Base-by-base conservation (phyloP, 2,113 vertebrate genomes). In the Ophthalmolycus amberensis region DNA sequence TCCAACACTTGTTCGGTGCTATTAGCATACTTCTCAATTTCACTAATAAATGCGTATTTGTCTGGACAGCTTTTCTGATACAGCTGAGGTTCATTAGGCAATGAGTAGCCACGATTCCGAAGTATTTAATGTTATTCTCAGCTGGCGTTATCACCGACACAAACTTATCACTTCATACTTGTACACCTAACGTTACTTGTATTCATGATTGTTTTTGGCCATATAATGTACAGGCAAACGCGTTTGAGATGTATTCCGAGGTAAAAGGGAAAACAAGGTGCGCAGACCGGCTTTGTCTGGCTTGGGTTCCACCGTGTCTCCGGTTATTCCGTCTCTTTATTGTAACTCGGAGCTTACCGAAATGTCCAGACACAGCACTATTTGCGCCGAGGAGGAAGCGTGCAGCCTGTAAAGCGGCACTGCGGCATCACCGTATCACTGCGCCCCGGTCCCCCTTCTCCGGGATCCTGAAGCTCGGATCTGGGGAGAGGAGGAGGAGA, bases 361-460 rank as follows among this genome's bases (percentile, higher is more conserved):
- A 59, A 44, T 0, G 67, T 86, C 68, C 83, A 83, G 46, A 71
- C 70, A 66, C 86, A 80, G 95, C 93, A 96, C 95, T 96, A 94
- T 88, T 95, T 95, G 91, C 84, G 86, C 89, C 72, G 94, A 91
- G 94, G 95, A 95, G 92, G 95, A 94, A 94, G 93, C 94, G 89
- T 27, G 93, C 88, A 89, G 92, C 93, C 91, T 93, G 95, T 93
- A 94, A 95, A 95, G 95, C 95, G 95, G 95, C 95, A 96, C 94
- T 96, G 95, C 95, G 95, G 95, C 94, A 95, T 82, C 87, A 85
- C 82, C 85, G 91, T 96, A 96, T 96, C 94, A 93, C 91, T 96
- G 93, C 95, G 95, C 95, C 87, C 87, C 92, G 91, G 84, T 89
- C 86, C 93, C 86, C 91, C 89, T 93, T 93, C 93, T 91, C 91